Conservation (phyloP, 2,888 invertebrate genomes). For the Athrips mouffetella region DNA sequence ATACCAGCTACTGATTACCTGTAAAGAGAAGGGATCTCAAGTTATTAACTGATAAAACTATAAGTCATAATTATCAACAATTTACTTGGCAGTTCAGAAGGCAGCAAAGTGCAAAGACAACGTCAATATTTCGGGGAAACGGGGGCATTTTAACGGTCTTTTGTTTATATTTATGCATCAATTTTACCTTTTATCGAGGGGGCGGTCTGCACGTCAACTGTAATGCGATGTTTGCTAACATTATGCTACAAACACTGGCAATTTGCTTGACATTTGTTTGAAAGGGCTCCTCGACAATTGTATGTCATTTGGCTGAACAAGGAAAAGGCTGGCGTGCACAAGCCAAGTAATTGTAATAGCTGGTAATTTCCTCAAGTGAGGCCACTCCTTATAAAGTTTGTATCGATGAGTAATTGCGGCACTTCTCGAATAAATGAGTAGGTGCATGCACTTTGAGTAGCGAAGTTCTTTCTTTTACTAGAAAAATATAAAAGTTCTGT, state of each 20-base stretch:
- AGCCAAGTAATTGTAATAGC: constrained; percentile 22
- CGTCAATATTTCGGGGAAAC: neutral
- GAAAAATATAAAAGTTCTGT: too few relatives aligned
- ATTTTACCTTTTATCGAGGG: constrained; percentile 8
- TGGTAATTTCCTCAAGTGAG: constrained; percentile 36
- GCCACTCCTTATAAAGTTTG: constrained; percentile 12
- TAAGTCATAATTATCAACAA: too few relatives aligned
- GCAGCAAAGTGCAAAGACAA: too few relatives aligned
- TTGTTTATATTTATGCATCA: constrained; percentile 1
- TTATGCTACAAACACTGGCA: constrained; percentile 42
- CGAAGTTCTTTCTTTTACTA: too few relatives aligned
- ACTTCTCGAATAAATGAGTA: neutral
- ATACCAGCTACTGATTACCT: too few relatives aligned
- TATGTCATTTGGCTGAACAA: constrained; percentile 43
- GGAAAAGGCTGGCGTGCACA: constrained; percentile 34
- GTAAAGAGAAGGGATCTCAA: too few relatives aligned
- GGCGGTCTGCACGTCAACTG: constrained; percentile 16
- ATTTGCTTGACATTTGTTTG: constrained; percentile 59
- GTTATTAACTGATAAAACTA: too few relatives aligned
- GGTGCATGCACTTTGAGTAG: too few relatives aligned
- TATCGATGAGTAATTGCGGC: constrained; percentile 1
- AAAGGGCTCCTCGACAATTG: constrained; percentile 53
- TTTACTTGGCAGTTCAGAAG: too few relatives aligned
- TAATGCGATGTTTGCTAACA: constrained; percentile 41
- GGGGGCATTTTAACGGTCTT: constrained; percentile 3